These are phyloP conservation scores for Oscheius sp. DNA, from an alignment of 2,888 invertebrate genomes.

Conservation along the genomic window DNA sequence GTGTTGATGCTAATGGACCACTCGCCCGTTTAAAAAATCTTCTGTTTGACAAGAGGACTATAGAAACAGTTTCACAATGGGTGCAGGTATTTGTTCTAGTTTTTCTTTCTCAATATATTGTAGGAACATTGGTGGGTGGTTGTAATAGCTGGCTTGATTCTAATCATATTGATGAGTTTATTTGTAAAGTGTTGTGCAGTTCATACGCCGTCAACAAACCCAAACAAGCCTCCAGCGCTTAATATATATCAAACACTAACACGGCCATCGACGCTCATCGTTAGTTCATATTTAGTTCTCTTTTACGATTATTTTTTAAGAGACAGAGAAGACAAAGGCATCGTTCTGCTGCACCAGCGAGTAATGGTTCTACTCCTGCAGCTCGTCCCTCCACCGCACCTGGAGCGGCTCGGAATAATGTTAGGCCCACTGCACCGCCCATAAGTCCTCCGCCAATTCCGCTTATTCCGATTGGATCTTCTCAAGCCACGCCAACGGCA, in stretches of 20 bases:
- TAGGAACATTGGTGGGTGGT: slow-evolving; percentile 94
- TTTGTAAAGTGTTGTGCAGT: slow-evolving; percentile 99
- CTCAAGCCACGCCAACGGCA: slow-evolving; percentile 18
- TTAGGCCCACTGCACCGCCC: slow-evolving; percentile 51
- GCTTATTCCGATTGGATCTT: slow-evolving; percentile 22
- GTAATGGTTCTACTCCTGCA: slow-evolving; percentile 3
- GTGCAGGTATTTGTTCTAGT: slow-evolving; percentile 38
- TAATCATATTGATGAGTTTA: slow-evolving; percentile 93
- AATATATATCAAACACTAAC: slow-evolving; percentile 81
- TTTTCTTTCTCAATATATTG: neutral
- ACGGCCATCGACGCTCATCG: slow-evolving; percentile 74
- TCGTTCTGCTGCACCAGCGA: slow-evolving; percentile 40
- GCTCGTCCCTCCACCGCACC: slow-evolving; percentile 30
- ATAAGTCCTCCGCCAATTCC: slow-evolving; percentile 32
- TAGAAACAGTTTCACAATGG: slow-evolving; percentile 64
- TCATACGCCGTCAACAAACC: slow-evolving; percentile 98
- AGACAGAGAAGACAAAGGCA: slow-evolving; percentile 50
- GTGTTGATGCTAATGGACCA: slow-evolving; percentile 98
- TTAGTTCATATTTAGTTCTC: slow-evolving; percentile 23
- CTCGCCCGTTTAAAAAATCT: slow-evolving; percentile 85
- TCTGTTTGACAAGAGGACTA: slow-evolving; percentile 65
- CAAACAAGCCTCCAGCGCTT: slow-evolving; percentile 92
- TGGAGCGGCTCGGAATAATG: slow-evolving; percentile 33
- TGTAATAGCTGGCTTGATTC: slow-evolving; percentile 86
- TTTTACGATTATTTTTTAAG: slow-evolving; percentile 25